Evolutionary conservation across 2,888 invertebrate genomes (phyloP), one percentile per base, ranked within the genome.

Genomic region (Eudemis profundana): DNA sequence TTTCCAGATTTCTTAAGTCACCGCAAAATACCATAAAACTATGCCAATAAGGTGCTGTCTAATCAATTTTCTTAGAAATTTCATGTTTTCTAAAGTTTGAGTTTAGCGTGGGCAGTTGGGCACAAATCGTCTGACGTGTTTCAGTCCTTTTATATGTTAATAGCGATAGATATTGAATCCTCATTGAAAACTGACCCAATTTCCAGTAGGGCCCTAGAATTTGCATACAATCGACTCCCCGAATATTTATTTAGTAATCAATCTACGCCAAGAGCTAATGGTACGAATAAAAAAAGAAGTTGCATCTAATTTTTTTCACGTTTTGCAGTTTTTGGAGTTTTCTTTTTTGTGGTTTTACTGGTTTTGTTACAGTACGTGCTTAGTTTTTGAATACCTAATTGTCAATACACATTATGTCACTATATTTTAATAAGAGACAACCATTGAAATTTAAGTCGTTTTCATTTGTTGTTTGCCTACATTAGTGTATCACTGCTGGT

Each of bases 101-200:
- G 8, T n/a, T n/a, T n/a, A n/a, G n/a, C n/a, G n/a, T n/a, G n/a
- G n/a, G n/a, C n/a, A n/a, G 33, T 7, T 8, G 5, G 8, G 5
- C 10, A 4, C 33, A 10, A 33, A 33, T 33, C 2, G 10, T n/a
- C n/a, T 7, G 33, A 10, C 33, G 33, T 33, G 8, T 33, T 33
- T 5, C 8, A 7, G 17, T 8, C 54, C 47, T 47, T 62, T 19
- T 38, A 27, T 46, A 62, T 62, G 47, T 27, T 23, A 54, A 54
- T 54, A 4, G 47, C 17, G 36, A 49, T 60, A 61, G 36, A 51
- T 44, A 53, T 53, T 62, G 54, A 29, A 54, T 19, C 29, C 38
- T 38, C 62, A 54, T 62, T 62, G 53, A 54, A 62, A 47, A 62
- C 46, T 47, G 62, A 40, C 62, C 62, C 62, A 62, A 47, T 62